A percentile compares a stretch with the other conserved stretches of the same genome.
Conservation (phyloP, 2,113 vertebrate species). For the Tauraco erythrolophus region DNA sequence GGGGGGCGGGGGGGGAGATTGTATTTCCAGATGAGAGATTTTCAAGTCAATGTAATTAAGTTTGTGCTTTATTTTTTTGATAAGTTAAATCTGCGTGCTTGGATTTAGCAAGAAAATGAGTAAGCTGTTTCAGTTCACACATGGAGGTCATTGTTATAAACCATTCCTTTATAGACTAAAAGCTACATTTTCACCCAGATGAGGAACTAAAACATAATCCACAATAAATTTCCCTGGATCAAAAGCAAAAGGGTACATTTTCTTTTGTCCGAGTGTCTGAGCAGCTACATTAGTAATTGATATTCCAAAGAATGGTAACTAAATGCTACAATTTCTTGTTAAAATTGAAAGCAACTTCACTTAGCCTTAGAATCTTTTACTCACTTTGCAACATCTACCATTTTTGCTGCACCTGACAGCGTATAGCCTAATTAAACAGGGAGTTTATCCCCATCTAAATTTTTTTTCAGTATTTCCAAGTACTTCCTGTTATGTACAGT, state of each 20-base stretch:
- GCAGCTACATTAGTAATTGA: background rate
- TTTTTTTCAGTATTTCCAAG: background rate
- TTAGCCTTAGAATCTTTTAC: background rate
- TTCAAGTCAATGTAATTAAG: background rate
- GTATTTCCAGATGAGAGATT: background rate
- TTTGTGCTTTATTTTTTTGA: background rate
- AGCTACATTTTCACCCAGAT: background rate
- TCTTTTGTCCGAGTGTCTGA: background rate
- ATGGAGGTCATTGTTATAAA: background rate
- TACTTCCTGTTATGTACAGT: background rate
- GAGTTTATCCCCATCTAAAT: background rate
- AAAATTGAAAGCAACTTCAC: background rate
- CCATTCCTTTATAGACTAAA: background rate
- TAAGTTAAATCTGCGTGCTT: background rate
- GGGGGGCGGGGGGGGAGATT: too few species aligned
- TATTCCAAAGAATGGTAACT: background rate
- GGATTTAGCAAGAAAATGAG: background rate
- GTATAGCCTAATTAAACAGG: background rate
- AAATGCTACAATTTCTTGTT: background rate
- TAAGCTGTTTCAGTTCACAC: background rate
- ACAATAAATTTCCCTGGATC: background rate
- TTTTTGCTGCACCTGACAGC: background rate
- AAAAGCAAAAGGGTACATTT: background rate
- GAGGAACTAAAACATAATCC: background rate
- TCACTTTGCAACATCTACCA: background rate